Base-by-base conservation (phyloP, 2,888 invertebrate species). In the Fabriciana adippe region DNA sequence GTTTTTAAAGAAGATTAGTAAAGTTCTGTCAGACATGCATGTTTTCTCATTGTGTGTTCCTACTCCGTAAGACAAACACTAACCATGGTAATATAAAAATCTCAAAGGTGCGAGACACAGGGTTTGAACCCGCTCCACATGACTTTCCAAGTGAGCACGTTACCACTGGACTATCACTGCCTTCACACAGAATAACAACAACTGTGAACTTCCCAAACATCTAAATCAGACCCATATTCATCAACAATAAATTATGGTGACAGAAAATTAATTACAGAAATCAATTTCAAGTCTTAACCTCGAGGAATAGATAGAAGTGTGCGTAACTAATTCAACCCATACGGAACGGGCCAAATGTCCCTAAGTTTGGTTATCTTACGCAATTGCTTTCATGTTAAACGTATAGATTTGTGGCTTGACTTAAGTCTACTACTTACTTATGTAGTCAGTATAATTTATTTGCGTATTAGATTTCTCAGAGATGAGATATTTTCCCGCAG, bases 351-450 rank as follows among this genome's bases (percentile, higher is more conserved):
- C 70, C 55, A 65, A 71, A 69, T 64, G 72, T 68, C 67, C 72
- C 66, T 55, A 68, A 69, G 68, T 73, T 70, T 62, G 64, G 69
- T 66, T 72, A 70, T 73, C 73, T 69, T 69, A 72, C 70, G 72
- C 68, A 60, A 74, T 71, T 67, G 68, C 69, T 74, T 66, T 72
- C 69, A 67, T 74, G 69, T 70, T 69, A 35, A 60, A 66, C 66
- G 57, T 60, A 69, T 73, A 64, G 67, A 61, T 64, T 60, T 60
- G 73, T 60, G 62, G 69, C 64, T 68, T 64, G 64, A 26, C 48
- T 16, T 35, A 70, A 66, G 61, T 45, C n/a, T 54, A 26, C 51
- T n/a, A 13, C 47, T 50, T 50, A 18, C 15, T 16, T 18, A 11
- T 16, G n/a, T n/a, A 51, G 14, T 6, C 14, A 11, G 14, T 13